These are phyloP conservation scores for Crossocerus cetratus DNA, from an alignment of 2,888 invertebrate species.

Conservation along the genomic window DNA sequence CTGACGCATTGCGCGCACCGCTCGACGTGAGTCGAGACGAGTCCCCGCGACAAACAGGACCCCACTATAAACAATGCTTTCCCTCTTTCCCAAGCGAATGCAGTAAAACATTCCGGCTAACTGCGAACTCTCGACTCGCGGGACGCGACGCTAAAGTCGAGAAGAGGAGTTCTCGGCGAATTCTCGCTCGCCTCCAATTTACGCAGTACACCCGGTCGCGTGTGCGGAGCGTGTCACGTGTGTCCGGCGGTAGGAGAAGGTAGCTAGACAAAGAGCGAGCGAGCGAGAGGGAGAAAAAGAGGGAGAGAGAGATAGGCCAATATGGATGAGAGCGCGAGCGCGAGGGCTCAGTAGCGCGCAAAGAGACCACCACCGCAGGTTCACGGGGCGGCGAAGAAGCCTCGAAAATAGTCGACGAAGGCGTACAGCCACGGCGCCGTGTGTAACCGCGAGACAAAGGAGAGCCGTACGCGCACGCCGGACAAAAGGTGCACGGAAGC, in stretches of 20 bases:
- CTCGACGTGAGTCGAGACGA: too few species aligned
- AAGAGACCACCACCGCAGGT: slow-evolving; percentile 23
- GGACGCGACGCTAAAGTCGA: too few species aligned
- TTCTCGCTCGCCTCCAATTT: slow-evolving; percentile 36
- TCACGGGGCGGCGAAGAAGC: slow-evolving; percentile 8
- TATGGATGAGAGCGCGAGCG: slow-evolving; percentile 23
- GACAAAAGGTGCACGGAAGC: slow-evolving; percentile 2
- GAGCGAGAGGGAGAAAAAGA: not conserved
- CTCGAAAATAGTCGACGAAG: not conserved
- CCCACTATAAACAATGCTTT: too few species aligned
- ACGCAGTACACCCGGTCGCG: slow-evolving; percentile 14
- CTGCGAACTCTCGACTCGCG: too few species aligned
- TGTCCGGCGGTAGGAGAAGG: slow-evolving; percentile 34
- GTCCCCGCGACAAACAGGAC: too few species aligned
- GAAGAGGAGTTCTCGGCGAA: too few species aligned
- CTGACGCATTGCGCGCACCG: not conserved
- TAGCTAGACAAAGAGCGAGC: not conserved
- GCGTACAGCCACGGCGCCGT: not conserved
- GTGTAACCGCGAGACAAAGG: not conserved
- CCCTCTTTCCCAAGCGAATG: too few species aligned
- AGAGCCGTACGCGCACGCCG: not conserved
- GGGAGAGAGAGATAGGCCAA: slow-evolving; percentile 23
- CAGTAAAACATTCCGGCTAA: too few species aligned
- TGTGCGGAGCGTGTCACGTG: slow-evolving; percentile 43
- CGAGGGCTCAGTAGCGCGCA: slow-evolving; percentile 35